Evolutionary conservation across 2,797 vertebrate species (phyloP), one percentile per base, ranked within the genome.

Genomic region (Psittacula derbiana): DNA sequence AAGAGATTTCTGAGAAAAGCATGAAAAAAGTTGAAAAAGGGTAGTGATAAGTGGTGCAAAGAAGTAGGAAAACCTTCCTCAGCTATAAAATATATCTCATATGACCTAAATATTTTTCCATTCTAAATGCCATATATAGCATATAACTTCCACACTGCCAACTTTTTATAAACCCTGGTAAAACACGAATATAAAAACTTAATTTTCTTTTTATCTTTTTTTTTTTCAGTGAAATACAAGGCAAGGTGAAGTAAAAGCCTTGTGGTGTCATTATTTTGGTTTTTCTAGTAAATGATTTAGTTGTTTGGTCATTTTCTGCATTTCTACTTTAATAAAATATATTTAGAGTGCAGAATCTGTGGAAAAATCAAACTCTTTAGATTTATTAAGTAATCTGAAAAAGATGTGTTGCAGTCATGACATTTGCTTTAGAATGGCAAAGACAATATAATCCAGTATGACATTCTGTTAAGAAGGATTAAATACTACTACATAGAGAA

Each of bases 341-440:
- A 27, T 38, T 50, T 74, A 80, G 36, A 50, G 24, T 80, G 33
- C 24, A 86, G 41, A 64, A 85, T 58, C 41, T 49, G 18, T 55
- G 80, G 8, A 95, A 95, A 87, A 55, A 31, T 76, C 36, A 73
- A 31, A 85, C 16, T 70, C 25, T 55, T 75, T 84, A 78, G 30
- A 67, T 71, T 80, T 92, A 80, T 44, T 87, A 90, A 90, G 44
- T 71, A 94, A 80, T 82, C 73, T 86, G 64, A 74, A 69, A 93
- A 95, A 90, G 15, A 80, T 43, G 13, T n/a, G 6, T 24, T 86
- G 31, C 21, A 46, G 30, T 66, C 58, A 88, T 85, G 72, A 92
- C 28, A 92, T 96, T 88, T 92, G 11, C 0, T 0, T 89, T 93
- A 90, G 84, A 95, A 88, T 90, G 91, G 43, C 50, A 92, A 95